Percentiles rank a stretch among this genome's conserved stretches.
Evolutionary conservation across 1,140 invertebrate species (phyloP).

Genomic region (Drosophila ercepeae): DNA sequence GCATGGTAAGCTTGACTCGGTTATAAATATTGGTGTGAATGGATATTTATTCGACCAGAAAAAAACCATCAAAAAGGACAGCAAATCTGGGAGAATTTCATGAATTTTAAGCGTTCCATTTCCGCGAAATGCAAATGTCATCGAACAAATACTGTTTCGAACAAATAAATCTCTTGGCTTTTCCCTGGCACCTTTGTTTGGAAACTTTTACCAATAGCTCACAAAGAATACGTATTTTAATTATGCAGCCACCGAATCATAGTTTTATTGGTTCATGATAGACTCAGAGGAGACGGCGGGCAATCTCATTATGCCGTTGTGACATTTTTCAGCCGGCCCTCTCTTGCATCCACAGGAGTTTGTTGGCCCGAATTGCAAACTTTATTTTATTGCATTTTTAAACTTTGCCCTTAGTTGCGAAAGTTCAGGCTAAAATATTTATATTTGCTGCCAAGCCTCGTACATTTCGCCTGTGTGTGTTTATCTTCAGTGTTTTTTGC

Average conservation of each 20-base stretch:
- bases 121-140: slow-evolving; percentile 47
- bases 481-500: slow-evolving; percentile 15
- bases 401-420: slow-evolving; percentile 71
- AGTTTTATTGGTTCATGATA: neutral
- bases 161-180: slow-evolving; percentile 56
- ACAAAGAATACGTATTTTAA: slow-evolving; percentile 41
- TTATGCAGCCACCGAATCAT: slow-evolving; percentile 39
- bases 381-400: slow-evolving; percentile 81
- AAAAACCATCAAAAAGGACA: neutral
- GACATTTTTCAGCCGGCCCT: slow-evolving; percentile 55
- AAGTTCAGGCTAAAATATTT: slow-evolving; percentile 69
- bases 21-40: slow-evolving; percentile 32
- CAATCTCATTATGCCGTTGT: slow-evolving; percentile 65
- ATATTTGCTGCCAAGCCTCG: slow-evolving; percentile 38
- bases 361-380: slow-evolving; percentile 49
- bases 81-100: slow-evolving; percentile 31
- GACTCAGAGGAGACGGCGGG: neutral
- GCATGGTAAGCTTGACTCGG: slow-evolving; percentile 29
- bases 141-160: slow-evolving; percentile 26
- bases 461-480: slow-evolving; percentile 5
- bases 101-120: slow-evolving; percentile 54
- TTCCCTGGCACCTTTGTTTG: slow-evolving; percentile 69
- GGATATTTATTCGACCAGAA: neutral
- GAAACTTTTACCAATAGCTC: slow-evolving; percentile 32
- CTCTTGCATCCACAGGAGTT: slow-evolving; percentile 17